A percentile compares a stretch with the other conserved stretches of the same genome.
Conservation (phyloP, 2,797 vertebrate species). For the Jordanella pulchra region DNA sequence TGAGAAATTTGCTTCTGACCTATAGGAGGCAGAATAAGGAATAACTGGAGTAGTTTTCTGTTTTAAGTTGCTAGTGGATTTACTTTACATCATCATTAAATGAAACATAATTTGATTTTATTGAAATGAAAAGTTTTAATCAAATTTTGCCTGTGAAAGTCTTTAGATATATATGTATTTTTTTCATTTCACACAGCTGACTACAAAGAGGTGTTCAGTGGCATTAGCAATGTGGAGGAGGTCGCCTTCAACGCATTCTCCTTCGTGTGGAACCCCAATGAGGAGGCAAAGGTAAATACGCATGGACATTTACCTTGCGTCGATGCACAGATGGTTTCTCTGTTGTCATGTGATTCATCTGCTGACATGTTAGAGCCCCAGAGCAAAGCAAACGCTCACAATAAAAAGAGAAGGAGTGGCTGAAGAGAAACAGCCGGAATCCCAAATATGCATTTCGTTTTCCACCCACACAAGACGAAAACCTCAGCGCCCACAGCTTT, state of each 20-base stretch:
- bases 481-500: constrained; percentile 29
- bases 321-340: neutral
- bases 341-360: neutral
- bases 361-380: constrained; percentile 7
- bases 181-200: constrained; percentile 82
- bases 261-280: constrained; percentile 92
- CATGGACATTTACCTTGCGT: neutral
- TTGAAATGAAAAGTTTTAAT: neutral
- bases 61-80: too few relatives aligned
- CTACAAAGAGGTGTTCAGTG: constrained; percentile 96
- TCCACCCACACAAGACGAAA: constrained; percentile 71
- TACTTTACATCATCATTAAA: neutral
- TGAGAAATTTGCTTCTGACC: neutral
- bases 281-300: constrained; percentile 92
- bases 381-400: constrained; percentile 38
- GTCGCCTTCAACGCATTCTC: constrained; percentile 94
- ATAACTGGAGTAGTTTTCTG: too few relatives aligned
- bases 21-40: neutral
- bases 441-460: constrained; percentile 81
- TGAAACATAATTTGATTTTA: neutral
- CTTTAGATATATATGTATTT: neutral
- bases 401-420: constrained; percentile 61
- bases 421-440: constrained; percentile 78
- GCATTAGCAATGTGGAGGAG: constrained; percentile 92
- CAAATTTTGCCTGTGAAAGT: too few relatives aligned